Percentiles rank a stretch among this genome's conserved stretches.
phyloP scores from a whole-genome alignment of 2,113 vertebrate species.

The Takifugu flavidus region DNA sequence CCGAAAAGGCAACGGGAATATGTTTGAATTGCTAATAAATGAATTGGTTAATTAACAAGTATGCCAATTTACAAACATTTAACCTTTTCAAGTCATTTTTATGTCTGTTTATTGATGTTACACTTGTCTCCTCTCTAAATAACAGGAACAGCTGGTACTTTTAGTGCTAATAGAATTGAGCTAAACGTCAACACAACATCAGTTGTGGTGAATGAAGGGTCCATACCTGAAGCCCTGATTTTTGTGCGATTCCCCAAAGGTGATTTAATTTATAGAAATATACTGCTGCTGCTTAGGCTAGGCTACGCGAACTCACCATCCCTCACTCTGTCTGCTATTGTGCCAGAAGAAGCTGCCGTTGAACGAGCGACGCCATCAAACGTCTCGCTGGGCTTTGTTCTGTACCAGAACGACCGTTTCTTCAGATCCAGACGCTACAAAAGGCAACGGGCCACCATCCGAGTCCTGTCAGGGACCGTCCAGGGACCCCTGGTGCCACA shows the following conservation, averaged over 20 bases:
- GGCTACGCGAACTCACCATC: not conserved
- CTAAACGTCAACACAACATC: constrained; percentile 39
- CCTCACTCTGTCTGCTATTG: not conserved
- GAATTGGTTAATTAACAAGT: too few species aligned
- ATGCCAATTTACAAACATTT: too few species aligned
- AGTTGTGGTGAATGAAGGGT: not conserved
- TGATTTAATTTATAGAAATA: not conserved
- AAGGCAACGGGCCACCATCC: constrained; percentile 7
- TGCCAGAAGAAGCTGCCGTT: not conserved
- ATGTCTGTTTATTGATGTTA: too few species aligned
- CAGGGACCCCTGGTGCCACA: not conserved
- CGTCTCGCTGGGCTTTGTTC: constrained; percentile 57
- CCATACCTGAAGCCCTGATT: constrained; percentile 28
- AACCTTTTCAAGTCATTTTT: too few species aligned
- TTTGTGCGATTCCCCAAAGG: constrained; percentile 32
- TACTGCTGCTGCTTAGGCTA: not conserved
- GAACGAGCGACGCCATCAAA: not conserved
- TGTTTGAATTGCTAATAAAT: too few species aligned
- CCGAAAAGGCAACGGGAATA: too few species aligned
- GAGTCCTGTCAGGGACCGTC: constrained; percentile 48
- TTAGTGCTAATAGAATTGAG: constrained; percentile 27
- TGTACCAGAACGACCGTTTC: constrained; percentile 63
- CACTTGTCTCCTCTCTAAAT: not conserved
- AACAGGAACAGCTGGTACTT: constrained; percentile 32
- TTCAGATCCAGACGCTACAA: constrained; percentile 41